Base-by-base conservation (phyloP, 2,797 vertebrate genomes). In the Poeciliopsis infans region DNA sequence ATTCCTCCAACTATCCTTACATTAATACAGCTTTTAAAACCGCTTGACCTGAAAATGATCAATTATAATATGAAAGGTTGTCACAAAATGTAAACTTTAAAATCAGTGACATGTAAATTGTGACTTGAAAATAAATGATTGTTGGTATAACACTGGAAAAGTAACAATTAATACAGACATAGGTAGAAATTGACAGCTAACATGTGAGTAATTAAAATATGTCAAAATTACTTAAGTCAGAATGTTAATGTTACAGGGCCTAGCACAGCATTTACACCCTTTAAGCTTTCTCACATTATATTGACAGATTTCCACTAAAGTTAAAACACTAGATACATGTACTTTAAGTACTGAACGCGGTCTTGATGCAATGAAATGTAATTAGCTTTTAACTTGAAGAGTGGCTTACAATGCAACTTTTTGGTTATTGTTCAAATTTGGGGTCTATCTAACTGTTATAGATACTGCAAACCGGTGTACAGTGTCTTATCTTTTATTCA, bases 401-500 rank as follows among this genome's bases (percentile, higher is more conserved):
- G 7, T 39, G 33, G 36, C 8, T 68, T 33, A 43, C n/a, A n/a
- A 69, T 69, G 18, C 7, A 43, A 69, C 23, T 15, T 25, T 69
- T 69, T 43, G 7, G 6, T 25, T 41, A 12, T 68, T 39, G 39
- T 23, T 43, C 39, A 25, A 23, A 43, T 45, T 13, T 15, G 28
- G 25, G 11, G n/a, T 7, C 36, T 69, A 43, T 69, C 20, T 13
- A n/a, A 10, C 12, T 13, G 1, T 25, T 18, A 41, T 25, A 69
- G 20, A 45, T 46, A 8, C 41, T 28, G 41, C 23, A 70, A 70
- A 46, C 11, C 12, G 28, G 7, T 46, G 7, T 45, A 28, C n/a
- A 46, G 68, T 46, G 23, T 61, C 68, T 80, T 85, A 92, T 94
- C 80, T 94, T 94, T 93, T 94, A 94, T 94, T 93, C 89, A 94